Conservation (phyloP, 2,113 vertebrate species). For the Percina caprodes region DNA sequence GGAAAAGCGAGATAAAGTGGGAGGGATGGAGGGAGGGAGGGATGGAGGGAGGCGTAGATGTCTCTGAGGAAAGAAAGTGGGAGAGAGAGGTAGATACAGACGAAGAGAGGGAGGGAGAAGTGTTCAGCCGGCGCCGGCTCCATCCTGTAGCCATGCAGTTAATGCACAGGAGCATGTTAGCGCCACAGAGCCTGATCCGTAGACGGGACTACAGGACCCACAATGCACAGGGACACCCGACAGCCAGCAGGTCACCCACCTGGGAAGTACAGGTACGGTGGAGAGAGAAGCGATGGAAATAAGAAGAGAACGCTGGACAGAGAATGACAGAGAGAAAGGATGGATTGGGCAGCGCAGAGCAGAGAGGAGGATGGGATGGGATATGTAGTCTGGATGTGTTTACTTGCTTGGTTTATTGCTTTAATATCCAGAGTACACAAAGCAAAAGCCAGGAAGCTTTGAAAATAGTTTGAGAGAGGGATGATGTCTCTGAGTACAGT, state of each 20-base stretch:
- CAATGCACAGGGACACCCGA: constrained; percentile 65
- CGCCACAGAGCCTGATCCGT: constrained; percentile 64
- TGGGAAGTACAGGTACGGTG: constrained; percentile 79
- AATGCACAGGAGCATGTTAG: constrained; percentile 72
- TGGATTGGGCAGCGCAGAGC: background rate
- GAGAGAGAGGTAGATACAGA: constrained; percentile 22
- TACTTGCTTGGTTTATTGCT: constrained; percentile 1
- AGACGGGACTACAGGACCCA: constrained; percentile 72
- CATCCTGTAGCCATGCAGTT: constrained; percentile 41
- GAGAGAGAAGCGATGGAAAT: background rate
- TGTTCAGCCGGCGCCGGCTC: constrained; percentile 33
- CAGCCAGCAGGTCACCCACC: constrained; percentile 50
- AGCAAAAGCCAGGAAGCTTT: background rate
- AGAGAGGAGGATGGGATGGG: constrained; percentile 24
- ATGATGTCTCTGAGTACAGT: background rate
- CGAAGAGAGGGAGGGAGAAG: constrained; percentile 25
- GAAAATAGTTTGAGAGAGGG: constrained; percentile 13
- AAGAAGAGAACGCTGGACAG: background rate
- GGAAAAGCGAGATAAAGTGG: constrained; percentile 41
- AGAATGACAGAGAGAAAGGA: background rate
- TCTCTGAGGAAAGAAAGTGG: constrained; percentile 27
- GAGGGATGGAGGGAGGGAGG: constrained; percentile 21
- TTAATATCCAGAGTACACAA: background rate
- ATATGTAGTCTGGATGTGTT: background rate
- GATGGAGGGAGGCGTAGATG: constrained; percentile 25